Base-by-base conservation (phyloP, 2,797 vertebrate species). In the Oryzias dopingdopingensis region DNA sequence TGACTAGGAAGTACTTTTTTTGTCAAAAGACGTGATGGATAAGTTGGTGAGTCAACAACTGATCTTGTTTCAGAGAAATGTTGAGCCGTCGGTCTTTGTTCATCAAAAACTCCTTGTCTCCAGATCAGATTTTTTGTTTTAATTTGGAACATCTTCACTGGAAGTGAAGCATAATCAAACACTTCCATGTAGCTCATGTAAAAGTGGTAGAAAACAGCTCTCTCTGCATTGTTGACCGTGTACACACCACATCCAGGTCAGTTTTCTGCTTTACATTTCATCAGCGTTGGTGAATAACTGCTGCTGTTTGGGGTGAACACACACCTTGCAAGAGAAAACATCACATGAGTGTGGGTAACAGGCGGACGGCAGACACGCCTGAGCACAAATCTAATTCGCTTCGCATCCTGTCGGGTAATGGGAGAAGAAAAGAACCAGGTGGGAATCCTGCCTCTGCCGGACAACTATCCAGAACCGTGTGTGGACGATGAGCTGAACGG, bases 261-360 rank as follows among this genome's bases (percentile, higher is more conserved):
- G 52, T 72, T 41, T 67, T 64, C 67, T 55, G 61, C 60, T 72
- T 75, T 56, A 65, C 55, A 52, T 67, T 65, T 50, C 23, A 63
- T 55, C 68, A 81, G 73, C 81, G 59, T 62, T 53, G 56, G 62
- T 32, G 45, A 48, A 52, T n/a, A 52, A 12, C 40, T 40, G 14
- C 49, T 73, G 43, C 20, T 88, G 75, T 89, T 87, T 86, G 40
- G 58, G 67, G 74, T 85, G 61, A 81, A 86, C 69, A 82, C 53
- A 57, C 1, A 6, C 4, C 45, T 24, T 15, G 18, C 42, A 43
- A 42, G 54, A 73, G 54, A 63, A 64, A 74, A 70, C 40, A 68
- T 43, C 40, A 48, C 10, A 60, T 42, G 4, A 4, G 77, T 72
- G 76, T 54, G 70, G 78, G 71, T 45, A 53, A 49, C 29, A 18